Percentiles rank a stretch among this genome's conserved stretches.
Evolutionary conservation across 2,113 vertebrate species (phyloP).

Genomic region (Larimichthys crocea): DNA sequence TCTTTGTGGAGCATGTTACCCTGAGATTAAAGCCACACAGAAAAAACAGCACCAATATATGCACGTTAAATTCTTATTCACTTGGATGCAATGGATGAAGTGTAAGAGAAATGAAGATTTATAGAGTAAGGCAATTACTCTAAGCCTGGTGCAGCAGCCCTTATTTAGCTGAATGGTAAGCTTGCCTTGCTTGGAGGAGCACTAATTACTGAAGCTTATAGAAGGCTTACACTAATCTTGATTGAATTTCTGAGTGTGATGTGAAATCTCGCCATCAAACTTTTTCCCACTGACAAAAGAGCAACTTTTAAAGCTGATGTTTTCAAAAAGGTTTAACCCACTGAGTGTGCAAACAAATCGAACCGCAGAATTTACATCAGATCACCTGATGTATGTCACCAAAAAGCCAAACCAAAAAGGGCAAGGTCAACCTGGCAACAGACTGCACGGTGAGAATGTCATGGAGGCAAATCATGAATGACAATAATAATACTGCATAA

Average conservation of each 20-base stretch:
- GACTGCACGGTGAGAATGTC: neutral
- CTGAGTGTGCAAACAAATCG: slow-evolving; percentile 10
- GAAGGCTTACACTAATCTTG: slow-evolving; percentile 76
- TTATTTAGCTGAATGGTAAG: slow-evolving; percentile 67
- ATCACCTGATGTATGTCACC: slow-evolving; percentile 9
- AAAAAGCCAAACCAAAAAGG: neutral
- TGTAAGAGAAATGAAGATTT: slow-evolving; percentile 71
- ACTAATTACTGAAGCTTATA: slow-evolving; percentile 76
- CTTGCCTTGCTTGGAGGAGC: slow-evolving; percentile 65
- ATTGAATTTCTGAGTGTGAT: slow-evolving; percentile 72
- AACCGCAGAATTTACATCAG: neutral
- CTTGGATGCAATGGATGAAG: slow-evolving; percentile 54
- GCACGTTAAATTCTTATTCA: slow-evolving; percentile 60
- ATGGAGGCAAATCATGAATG: neutral
- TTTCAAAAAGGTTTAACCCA: slow-evolving; percentile 45
- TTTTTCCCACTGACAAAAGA: slow-evolving; percentile 65
- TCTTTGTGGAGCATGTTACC: slow-evolving; percentile 24
- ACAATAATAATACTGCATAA: no score
- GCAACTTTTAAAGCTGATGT: slow-evolving; percentile 48
- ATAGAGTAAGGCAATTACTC: slow-evolving; percentile 67
- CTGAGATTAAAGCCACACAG: slow-evolving; percentile 30
- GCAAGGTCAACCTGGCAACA: neutral
- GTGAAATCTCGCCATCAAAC: slow-evolving; percentile 66
- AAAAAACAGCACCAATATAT: slow-evolving; percentile 30
- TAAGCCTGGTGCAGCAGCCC: slow-evolving; percentile 53